Evolutionary conservation across 2,888 invertebrate genomes (phyloP), one percentile per base, ranked within the genome.

Genomic region (Latrodectus elegans): DNA sequence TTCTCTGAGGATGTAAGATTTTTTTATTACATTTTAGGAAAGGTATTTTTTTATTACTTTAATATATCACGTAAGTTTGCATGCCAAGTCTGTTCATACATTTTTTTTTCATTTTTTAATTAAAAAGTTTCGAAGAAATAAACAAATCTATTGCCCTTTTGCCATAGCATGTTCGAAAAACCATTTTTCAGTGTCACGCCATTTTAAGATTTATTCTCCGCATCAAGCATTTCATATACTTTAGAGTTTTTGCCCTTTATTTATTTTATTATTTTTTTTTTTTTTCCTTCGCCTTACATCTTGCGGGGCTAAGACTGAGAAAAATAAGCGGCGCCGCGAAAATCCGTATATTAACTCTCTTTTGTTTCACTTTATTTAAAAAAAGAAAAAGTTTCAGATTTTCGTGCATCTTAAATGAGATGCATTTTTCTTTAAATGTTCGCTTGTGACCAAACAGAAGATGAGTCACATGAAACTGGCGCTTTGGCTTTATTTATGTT

Each of bases 151-250:
- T 64, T 72, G 11, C 14, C 68, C 26, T 22, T n/a, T 22, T 49
- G 17, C n/a, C 60, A 52, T 65, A 65, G 38, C 72, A 77, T n/a
- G 60, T 60, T 86, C 76, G 77, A 22, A 81, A 86, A 86, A 86
- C 86, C 86, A 86, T 86, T 86, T 64, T 77, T 86, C 86, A 86
- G 71, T 72, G 86, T 86, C 86, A 86, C 86, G 86, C 76, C 86
- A 86, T 81, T 73, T 55, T 73, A 80, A 77, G 79, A 86, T 86
- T 86, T 86, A 81, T 80, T 53, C 26, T 73, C 65, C 52, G 51
- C n/a, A 51, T 76, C 49, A 38, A 22, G 60, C 26, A 1, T 17
- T 15, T 71, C 51, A 9, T 15, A 51, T 10, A 22, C 22, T 22
- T 38, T 6, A 22, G 11, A 17, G 22, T 75, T 60, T 74, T 75